Percentiles rank a stretch among this genome's conserved stretches.
Evolutionary conservation across 2,888 invertebrate species (phyloP).

Genomic region (Synergus laeviventris): DNA sequence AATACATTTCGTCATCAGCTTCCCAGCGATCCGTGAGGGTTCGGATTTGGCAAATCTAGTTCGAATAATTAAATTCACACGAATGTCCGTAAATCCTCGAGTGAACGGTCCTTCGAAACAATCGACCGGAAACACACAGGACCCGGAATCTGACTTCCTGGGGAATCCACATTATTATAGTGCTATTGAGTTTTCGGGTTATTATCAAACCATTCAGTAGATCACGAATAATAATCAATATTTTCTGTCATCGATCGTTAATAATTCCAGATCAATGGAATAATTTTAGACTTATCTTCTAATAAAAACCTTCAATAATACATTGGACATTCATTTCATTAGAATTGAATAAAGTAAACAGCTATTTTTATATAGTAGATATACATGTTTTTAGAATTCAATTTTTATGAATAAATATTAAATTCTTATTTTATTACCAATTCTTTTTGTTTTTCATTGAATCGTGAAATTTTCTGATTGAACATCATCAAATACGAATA

Average conservation of each 20-base stretch:
- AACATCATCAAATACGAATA: neutral
- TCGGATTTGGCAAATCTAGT: conserved; percentile 30
- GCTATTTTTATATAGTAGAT: too few species aligned
- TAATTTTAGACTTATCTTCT: neutral
- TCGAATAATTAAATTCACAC: conserved; percentile 36
- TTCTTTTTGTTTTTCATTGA: neutral
- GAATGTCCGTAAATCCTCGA: conserved; percentile 35
- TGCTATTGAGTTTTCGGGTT: conserved; percentile 28
- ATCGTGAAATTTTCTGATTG: neutral
- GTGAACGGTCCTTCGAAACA: conserved; percentile 34
- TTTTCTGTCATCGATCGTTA: neutral
- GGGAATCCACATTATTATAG: conserved; percentile 11
- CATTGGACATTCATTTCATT: too few species aligned
- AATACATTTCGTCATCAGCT: conserved; percentile 34
- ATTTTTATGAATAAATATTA: too few species aligned
- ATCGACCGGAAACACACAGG: conserved; percentile 34
- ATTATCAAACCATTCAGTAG: conserved; percentile 22
- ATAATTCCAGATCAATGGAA: neutral
- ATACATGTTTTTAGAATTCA: too few species aligned
- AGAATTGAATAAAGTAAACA: too few species aligned
- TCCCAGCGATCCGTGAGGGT: conserved; percentile 17
- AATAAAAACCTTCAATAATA: too few species aligned
- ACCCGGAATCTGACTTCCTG: conserved; percentile 28
- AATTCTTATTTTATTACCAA: too few species aligned
- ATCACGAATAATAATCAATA: neutral